Percentiles rank a stretch among this genome's conserved stretches.
Conservation (phyloP, 2,888 invertebrate species). For the Drosophila trichaetosa region DNA sequence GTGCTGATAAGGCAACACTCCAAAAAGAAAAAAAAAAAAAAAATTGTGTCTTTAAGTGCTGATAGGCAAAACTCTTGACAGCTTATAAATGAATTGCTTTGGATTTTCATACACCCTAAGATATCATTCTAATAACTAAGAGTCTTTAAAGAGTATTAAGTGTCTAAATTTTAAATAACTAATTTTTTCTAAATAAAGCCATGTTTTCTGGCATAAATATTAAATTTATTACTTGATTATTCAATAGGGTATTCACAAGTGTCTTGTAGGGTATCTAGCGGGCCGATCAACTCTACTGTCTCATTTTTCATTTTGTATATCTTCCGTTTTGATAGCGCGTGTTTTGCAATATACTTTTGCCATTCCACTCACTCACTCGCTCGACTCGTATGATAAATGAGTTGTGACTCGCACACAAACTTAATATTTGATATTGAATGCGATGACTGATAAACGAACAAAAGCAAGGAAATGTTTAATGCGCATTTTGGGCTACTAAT, state of each 20-base stretch:
- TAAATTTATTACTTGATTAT: not conserved
- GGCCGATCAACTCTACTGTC: not conserved
- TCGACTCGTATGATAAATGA: slow-evolving; percentile 63
- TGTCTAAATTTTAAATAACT: not conserved
- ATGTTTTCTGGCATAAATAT: not conserved
- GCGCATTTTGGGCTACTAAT: slow-evolving; percentile 24
- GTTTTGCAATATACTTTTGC: slow-evolving; percentile 60
- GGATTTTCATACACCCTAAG: not conserved
- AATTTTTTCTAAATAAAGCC: not conserved
- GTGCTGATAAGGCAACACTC: slow-evolving; percentile 38
- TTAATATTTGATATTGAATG: slow-evolving; percentile 33
- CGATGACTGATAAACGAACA: slow-evolving; percentile 54
- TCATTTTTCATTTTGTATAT: slow-evolving; percentile 16
- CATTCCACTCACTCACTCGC: slow-evolving; percentile 19
- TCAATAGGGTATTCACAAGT: not conserved
- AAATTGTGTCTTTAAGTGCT: slow-evolving; percentile 36
- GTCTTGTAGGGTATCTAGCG: slow-evolving; percentile 8
- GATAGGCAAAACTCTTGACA: slow-evolving; percentile 35
- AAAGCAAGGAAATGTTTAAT: slow-evolving; percentile 30
- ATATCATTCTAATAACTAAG: not conserved
- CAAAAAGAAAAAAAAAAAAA: not conserved
- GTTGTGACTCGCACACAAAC: slow-evolving; percentile 28
- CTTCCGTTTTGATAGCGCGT: slow-evolving; percentile 34
- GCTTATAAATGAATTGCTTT: slow-evolving; percentile 13
- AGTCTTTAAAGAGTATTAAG: not conserved